phyloP scores from a whole-genome alignment of 2,888 invertebrate genomes.

The Icerya purchasi region DNA sequence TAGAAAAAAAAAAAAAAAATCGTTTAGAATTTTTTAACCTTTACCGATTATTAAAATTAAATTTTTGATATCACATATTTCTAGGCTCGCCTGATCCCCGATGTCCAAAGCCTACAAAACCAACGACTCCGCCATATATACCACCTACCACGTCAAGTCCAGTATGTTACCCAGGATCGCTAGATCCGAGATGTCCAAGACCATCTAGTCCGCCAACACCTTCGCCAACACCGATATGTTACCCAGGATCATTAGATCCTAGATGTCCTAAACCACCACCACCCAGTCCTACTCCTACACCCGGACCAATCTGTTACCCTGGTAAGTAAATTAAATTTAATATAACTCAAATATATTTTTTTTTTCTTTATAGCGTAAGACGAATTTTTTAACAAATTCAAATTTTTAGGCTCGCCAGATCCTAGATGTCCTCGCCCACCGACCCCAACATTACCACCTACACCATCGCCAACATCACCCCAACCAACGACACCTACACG shows the following conservation, averaged over 20 bases:
- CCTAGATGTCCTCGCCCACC: slow-evolving; percentile 21
- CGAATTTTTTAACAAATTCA: no score
- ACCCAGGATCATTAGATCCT: slow-evolving; percentile 20
- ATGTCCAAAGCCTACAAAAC: slow-evolving; percentile 13
- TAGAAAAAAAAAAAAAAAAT: no score
- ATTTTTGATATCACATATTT: no score
- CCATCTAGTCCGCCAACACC: slow-evolving; percentile 5
- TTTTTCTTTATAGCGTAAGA: no score
- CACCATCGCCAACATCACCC: slow-evolving; percentile 17
- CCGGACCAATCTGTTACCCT: slow-evolving; percentile 16
- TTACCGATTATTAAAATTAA: no score
- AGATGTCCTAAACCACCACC: slow-evolving; percentile 20
- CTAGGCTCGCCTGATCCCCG: slow-evolving; percentile 12
- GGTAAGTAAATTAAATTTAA: no score
- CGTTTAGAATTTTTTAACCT: no score
- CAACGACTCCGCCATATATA: slow-evolving; percentile 16
- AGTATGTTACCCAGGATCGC: slow-evolving; percentile 11
- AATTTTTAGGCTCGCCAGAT: slow-evolving; percentile 20
- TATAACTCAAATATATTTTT: no score
- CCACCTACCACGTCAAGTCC: slow-evolving; percentile 16
- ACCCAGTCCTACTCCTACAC: slow-evolving; percentile 14
- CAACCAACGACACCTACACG: no score
- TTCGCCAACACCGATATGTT: slow-evolving; percentile 16
- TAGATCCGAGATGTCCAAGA: slow-evolving; percentile 8
- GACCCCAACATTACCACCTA: slow-evolving; percentile 12